Percentiles rank a stretch among this genome's conserved stretches.
These are phyloP conservation scores for Pangasianodon hypophthalmus DNA, from an alignment of 2,113 vertebrate genomes.

Conservation along the genomic window DNA sequence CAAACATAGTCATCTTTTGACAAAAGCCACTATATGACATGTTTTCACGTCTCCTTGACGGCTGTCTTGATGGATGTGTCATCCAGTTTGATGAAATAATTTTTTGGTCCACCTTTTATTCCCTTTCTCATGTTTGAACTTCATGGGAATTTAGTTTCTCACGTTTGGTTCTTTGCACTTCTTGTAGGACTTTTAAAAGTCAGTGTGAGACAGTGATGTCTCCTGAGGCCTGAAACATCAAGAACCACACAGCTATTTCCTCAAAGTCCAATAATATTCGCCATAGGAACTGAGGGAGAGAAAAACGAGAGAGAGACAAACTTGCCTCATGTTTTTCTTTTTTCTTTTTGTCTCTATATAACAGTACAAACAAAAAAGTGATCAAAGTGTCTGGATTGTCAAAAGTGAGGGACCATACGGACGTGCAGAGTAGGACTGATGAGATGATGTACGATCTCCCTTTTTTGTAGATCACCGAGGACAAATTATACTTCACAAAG, in stretches of 20 bases:
- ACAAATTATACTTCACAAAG: conserved; percentile 17
- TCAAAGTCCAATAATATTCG: conserved; percentile 63
- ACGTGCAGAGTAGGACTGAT: conserved; percentile 61
- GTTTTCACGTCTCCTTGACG: conserved; percentile 67
- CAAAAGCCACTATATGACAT: conserved; percentile 55
- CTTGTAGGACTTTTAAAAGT: conserved; percentile 73
- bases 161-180: conserved; percentile 57
- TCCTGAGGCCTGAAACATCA: conserved; percentile 55
- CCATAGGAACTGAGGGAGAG: conserved; percentile 19
- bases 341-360: conserved; percentile 57
- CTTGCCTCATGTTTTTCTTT: conserved; percentile 55
- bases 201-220: conserved; percentile 55
- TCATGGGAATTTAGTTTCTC: conserved; percentile 52
- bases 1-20: conserved; percentile 54
- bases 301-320: conserved; percentile 61
- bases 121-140: conserved; percentile 29
- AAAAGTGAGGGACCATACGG: conserved; percentile 63
- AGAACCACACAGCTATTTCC: conserved; percentile 62
- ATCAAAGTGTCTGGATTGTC: conserved; percentile 68
- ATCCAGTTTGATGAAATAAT: conserved; percentile 30
- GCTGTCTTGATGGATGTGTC: conserved; percentile 55
- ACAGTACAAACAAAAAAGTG: conserved; percentile 66
- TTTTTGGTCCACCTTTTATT: conserved; percentile 43
- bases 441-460: conserved; percentile 44
- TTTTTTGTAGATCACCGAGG: conserved; percentile 25